Base-by-base conservation (phyloP, 2,888 invertebrate genomes). In the Agrochola lota region DNA sequence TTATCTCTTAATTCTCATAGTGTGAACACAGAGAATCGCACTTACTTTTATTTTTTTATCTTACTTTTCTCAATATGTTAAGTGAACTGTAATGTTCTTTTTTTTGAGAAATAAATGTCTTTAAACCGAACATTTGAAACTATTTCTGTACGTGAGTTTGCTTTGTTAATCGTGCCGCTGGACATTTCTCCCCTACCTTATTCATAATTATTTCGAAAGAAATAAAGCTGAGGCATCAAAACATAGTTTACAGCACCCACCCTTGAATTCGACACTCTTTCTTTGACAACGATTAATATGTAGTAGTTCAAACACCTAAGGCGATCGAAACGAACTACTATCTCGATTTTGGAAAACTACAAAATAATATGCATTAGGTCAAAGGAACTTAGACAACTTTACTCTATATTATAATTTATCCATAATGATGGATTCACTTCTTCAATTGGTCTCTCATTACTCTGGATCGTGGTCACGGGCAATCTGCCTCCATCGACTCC, bases 71-170 rank as follows among this genome's bases (percentile, higher is more conserved):
- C n/a, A n/a, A n/a, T n/a, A n/a, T n/a, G n/a, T n/a, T n/a, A n/a
- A n/a, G n/a, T n/a, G n/a, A n/a, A n/a, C n/a, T n/a, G n/a, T n/a
- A n/a, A n/a, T n/a, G n/a, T n/a, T n/a, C n/a, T n/a, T n/a, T n/a
- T n/a, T n/a, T n/a, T n/a, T n/a, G n/a, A n/a, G n/a, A n/a, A n/a
- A n/a, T n/a, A n/a, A n/a, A n/a, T n/a, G n/a, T n/a, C n/a, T n/a
- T n/a, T n/a, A n/a, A n/a, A n/a, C n/a, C n/a, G n/a, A n/a, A n/a
- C 66, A 72, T 71, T 62, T 79, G 23, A 71, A 73, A 77, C 72
- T 79, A 83, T 79, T 75, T 77, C 59, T 77, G 76, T 85, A 74
- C 77, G 69, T 76, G 76, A 72, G 77, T 52, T 78, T 77, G 40
- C 59, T 77, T 77, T 77, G 74, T 74, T 78, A 76, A 76, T 75